Evolutionary conservation across 1,140 invertebrate species (phyloP).

Genomic region (Tigriopus japonicus): DNA sequence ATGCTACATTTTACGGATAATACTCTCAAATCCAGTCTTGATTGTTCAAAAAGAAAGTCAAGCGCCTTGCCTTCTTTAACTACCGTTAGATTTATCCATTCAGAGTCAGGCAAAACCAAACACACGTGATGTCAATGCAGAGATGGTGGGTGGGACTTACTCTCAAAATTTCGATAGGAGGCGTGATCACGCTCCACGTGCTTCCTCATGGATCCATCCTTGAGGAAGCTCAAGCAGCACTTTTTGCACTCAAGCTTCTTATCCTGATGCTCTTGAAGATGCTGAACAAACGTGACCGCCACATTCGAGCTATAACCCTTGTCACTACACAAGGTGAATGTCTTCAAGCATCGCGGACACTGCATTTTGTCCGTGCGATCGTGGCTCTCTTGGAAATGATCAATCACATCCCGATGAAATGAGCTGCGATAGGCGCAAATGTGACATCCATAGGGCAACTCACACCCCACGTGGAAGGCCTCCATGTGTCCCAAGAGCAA

Average conservation of each 20-base stretch:
- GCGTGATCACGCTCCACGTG: neutral
- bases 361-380: slow-evolving; percentile 9
- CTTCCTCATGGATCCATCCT: neutral
- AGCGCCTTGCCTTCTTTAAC: too few relatives aligned
- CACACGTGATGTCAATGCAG: too few relatives aligned
- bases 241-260: neutral
- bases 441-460: slow-evolving; percentile 8
- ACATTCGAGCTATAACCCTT: slow-evolving; percentile 2
- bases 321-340: neutral
- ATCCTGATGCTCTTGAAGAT: neutral
- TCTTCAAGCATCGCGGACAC: slow-evolving; percentile 7
- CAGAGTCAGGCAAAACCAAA: too few relatives aligned
- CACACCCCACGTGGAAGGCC: neutral
- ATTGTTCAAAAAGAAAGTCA: too few relatives aligned
- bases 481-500: neutral
- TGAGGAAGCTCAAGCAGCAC: neutral
- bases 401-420: neutral
- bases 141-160: too few relatives aligned
- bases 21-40: too few relatives aligned
- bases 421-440: slow-evolving; percentile 8
- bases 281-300: neutral
- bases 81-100: too few relatives aligned
- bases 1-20: too few relatives aligned
- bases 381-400: slow-evolving; percentile 8
- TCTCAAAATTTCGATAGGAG: neutral